These are phyloP conservation scores for Norana najaformis DNA, from an alignment of 2,888 invertebrate species.

Conservation along the genomic window DNA sequence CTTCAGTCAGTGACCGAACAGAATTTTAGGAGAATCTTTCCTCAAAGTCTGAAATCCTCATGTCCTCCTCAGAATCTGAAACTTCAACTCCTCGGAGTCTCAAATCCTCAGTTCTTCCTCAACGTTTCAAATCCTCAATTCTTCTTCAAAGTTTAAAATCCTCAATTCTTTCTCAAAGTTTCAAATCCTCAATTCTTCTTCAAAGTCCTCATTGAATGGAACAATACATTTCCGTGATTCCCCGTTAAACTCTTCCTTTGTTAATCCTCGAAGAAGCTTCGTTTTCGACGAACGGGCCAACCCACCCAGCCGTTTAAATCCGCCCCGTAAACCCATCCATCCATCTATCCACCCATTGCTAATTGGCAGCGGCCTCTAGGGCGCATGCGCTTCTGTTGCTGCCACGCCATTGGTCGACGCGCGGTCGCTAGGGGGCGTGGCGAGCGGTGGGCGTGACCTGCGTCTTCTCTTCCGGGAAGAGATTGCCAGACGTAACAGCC, in stretches of 20 bases:
- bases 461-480: background rate
- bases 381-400: background rate
- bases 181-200: too few species aligned
- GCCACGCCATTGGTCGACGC: background rate
- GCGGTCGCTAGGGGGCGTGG: background rate
- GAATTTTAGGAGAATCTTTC: too few species aligned
- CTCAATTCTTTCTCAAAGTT: too few species aligned
- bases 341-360: background rate
- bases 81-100: too few species aligned
- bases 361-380: background rate
- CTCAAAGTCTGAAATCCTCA: too few species aligned
- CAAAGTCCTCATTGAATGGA: too few species aligned
- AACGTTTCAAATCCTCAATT: too few species aligned
- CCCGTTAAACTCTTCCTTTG: background rate
- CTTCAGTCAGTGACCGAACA: too few species aligned
- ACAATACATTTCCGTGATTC: background rate
- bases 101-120: too few species aligned
- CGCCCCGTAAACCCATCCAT: background rate
- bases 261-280: background rate
- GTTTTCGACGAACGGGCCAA: too few species aligned
- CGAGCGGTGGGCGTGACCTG: background rate
- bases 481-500: background rate
- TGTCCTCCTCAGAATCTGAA: too few species aligned
- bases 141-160: too few species aligned
- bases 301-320: background rate